A percentile compares a stretch with the other conserved stretches of the same genome.
These are phyloP conservation scores for Catagonus wagneri DNA, from an alignment of 2,113 vertebrate species.

Conservation along the genomic window DNA sequence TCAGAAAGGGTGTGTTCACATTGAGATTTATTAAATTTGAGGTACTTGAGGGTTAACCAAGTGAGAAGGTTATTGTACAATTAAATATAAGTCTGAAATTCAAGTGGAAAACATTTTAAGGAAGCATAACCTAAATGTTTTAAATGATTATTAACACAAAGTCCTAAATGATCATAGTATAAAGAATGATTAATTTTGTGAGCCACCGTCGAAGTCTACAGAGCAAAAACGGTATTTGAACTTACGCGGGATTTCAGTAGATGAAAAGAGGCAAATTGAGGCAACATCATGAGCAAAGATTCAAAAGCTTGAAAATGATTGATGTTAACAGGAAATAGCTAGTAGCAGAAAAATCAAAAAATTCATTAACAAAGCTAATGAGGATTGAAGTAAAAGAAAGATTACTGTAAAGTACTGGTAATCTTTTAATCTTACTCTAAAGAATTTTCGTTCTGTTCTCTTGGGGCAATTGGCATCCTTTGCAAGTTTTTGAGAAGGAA, in stretches of 20 bases:
- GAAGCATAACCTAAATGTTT: neutral
- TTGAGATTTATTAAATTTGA: neutral
- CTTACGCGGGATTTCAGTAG: neutral
- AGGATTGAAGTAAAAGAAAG: neutral
- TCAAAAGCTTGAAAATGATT: conserved; percentile 1
- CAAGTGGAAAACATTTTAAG: neutral
- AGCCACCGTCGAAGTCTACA: neutral
- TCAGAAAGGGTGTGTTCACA: neutral
- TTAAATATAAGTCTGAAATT: neutral
- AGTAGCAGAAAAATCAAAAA: neutral
- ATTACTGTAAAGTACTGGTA: neutral
- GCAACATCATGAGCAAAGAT: neutral
- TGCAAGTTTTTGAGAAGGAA: neutral
- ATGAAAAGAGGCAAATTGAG: neutral
- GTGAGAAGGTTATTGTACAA: neutral
- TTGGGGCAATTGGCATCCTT: neutral
- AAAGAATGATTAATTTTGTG: neutral
- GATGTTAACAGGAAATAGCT: neutral
- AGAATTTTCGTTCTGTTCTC: conserved; percentile 7
- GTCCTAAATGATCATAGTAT: neutral
- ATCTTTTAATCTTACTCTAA: conserved; percentile 13
- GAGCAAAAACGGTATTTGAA: conserved; percentile 15
- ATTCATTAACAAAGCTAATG: conserved; percentile 15
- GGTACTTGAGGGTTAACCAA: neutral
- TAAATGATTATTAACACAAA: conserved; percentile 5